Conservation (phyloP, 2,113 vertebrate genomes). For the Charadrius vociferus region DNA sequence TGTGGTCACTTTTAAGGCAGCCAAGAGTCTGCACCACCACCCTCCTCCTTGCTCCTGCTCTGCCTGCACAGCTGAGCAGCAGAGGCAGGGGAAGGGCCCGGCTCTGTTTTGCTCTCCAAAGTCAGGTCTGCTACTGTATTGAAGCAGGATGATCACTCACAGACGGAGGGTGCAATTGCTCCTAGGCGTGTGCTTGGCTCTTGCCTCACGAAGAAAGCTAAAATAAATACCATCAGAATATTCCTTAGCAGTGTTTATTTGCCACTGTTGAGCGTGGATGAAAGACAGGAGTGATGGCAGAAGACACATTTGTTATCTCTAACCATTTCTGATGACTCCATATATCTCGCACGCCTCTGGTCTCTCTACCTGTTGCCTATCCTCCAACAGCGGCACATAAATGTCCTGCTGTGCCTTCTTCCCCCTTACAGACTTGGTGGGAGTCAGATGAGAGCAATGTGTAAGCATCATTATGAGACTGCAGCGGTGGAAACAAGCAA, state of each 20-base stretch:
- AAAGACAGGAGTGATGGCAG: not conserved
- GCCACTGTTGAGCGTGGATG: not conserved
- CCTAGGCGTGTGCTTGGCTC: not conserved
- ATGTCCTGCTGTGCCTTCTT: not conserved
- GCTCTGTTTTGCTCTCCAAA: not conserved
- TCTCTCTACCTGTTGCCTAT: not conserved
- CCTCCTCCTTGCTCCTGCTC: not conserved
- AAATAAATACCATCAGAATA: not conserved
- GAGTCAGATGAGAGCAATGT: not conserved
- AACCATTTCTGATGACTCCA: not conserved
- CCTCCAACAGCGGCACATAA: not conserved
- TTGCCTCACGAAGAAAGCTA: not conserved
- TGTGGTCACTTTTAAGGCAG: conserved; percentile 33
- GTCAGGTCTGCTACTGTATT: not conserved
- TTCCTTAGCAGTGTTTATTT: not conserved
- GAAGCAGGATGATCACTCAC: not conserved
- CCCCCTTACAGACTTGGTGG: not conserved
- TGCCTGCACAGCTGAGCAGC: not conserved
- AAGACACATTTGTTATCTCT: not conserved
- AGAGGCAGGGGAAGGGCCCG: not conserved
- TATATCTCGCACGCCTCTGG: not conserved
- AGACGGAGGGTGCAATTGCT: not conserved
- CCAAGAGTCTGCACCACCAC: not conserved
- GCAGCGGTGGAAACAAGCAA: not conserved
- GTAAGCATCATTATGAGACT: not conserved